A percentile compares a stretch with the other conserved stretches of the same genome.
phyloP scores from a whole-genome alignment of 2,797 vertebrate species.

The Eurystomus glaucurus region DNA sequence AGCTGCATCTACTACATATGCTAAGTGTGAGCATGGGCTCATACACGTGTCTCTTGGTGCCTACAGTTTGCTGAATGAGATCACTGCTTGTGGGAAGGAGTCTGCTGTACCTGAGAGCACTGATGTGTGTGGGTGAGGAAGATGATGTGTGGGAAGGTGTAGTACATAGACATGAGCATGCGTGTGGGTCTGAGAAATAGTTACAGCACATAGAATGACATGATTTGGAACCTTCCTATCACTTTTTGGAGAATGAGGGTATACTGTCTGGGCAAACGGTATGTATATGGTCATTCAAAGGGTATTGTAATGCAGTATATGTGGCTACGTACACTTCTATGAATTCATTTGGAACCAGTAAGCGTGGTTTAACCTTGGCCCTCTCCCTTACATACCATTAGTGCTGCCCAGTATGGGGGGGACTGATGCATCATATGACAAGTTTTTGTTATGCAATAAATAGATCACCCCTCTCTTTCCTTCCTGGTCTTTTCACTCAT shows the following conservation, averaged over 20 bases:
- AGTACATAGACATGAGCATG: neutral
- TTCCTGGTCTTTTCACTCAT: neutral
- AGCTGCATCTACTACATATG: neutral
- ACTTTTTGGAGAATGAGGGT: neutral
- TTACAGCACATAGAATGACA: neutral
- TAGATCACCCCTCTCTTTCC: neutral
- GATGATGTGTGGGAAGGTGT: neutral
- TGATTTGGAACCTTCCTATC: neutral
- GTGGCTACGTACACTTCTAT: neutral
- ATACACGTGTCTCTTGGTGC: neutral
- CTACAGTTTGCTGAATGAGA: neutral
- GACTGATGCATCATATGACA: neutral
- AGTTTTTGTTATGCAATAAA: neutral
- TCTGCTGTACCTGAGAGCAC: conserved; percentile 3
- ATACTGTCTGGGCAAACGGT: neutral
- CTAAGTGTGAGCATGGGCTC: neutral
- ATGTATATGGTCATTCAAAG: neutral
- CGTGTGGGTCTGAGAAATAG: neutral
- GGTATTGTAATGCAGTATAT: neutral
- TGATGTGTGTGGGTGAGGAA: neutral
- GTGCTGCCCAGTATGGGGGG: neutral
- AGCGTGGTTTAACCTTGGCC: neutral
- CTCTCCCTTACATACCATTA: neutral
- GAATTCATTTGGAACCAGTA: neutral
- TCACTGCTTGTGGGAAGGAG: neutral